Conservation (phyloP, 2,888 invertebrate species). For the Germaria angustata region DNA sequence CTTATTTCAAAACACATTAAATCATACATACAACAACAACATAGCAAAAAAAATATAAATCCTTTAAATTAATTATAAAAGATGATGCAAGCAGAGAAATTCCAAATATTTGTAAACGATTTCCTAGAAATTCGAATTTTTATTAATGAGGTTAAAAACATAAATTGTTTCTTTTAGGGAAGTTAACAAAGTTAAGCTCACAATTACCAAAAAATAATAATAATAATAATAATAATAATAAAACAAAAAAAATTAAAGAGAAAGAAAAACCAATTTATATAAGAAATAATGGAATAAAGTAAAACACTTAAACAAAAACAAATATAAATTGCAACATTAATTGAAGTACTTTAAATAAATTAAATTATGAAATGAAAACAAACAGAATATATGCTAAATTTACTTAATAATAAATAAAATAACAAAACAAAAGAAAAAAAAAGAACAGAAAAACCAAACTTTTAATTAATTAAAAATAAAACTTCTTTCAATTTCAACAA, state of each 20-base stretch:
- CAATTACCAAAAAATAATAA: constrained; percentile 42
- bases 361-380: constrained; percentile 42
- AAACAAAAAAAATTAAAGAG: constrained; percentile 22
- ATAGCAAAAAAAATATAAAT: neutral
- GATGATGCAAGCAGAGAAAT: constrained; percentile 19
- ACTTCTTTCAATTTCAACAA: constrained; percentile 67
- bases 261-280: constrained; percentile 38
- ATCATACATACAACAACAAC: constrained; percentile 37
- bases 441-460: constrained; percentile 41
- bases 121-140: constrained; percentile 64
- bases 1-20: constrained; percentile 63
- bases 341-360: constrained; percentile 51
- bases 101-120: constrained; percentile 57
- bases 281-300: constrained; percentile 35
- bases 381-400: constrained; percentile 61
- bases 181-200: constrained; percentile 67
- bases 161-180: constrained; percentile 65
- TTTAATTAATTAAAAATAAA: constrained; percentile 67
- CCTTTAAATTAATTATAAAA: constrained; percentile 43
- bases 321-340: constrained; percentile 64
- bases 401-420: constrained; percentile 48
- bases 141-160: constrained; percentile 59
- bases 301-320: constrained; percentile 43
- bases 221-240: too few species aligned
- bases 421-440: neutral